phyloP scores from a whole-genome alignment of 2,888 invertebrate genomes.

The Bombyx huttoni region DNA sequence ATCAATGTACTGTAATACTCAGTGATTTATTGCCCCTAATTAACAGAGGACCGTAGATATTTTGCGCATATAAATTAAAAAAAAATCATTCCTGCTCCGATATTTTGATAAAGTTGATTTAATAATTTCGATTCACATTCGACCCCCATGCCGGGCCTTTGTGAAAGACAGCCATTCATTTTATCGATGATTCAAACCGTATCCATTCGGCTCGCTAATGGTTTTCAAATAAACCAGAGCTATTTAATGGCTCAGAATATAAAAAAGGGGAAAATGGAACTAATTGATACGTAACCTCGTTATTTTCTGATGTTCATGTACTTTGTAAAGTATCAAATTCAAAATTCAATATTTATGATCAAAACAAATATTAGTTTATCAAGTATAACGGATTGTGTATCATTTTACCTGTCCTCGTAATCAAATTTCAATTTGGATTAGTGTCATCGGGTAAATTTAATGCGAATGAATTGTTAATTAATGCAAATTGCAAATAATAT shows the following conservation, averaged over 20 bases:
- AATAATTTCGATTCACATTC: constrained; percentile 31
- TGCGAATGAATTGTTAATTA: not conserved
- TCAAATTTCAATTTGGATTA: no score
- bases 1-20: not conserved
- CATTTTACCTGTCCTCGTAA: no score
- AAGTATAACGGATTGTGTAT: no score
- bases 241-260: constrained; percentile 43
- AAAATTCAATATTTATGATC: not conserved
- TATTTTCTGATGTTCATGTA: constrained; percentile 10
- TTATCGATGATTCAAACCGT: constrained; percentile 40
- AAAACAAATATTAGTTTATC: not conserved
- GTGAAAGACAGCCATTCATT: constrained; percentile 49
- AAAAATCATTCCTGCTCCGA: not conserved
- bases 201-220: constrained; percentile 48
- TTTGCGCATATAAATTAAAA: not conserved
- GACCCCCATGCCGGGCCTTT: constrained; percentile 28
- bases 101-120: constrained; percentile 23
- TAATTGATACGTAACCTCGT: constrained; percentile 32
- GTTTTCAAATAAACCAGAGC: constrained; percentile 56
- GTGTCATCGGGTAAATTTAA: not conserved
- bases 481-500: constrained; percentile 9
- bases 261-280: constrained; percentile 33
- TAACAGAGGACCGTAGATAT: not conserved
- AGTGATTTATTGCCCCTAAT: not conserved
- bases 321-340: not conserved